A percentile compares a stretch with the other conserved stretches of the same genome.
phyloP scores from a whole-genome alignment of 2,113 vertebrate species.

The Bos taurus region ARS-UCD2.0 NC_037332.1:42470001-42470500 shows the following conservation, averaged over 20 bases:
- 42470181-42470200: neutral
- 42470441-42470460: neutral
- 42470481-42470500: neutral
- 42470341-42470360: neutral
- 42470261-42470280: neutral
- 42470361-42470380: neutral
- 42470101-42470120: neutral
- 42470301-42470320: neutral
- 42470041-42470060: neutral
- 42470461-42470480: neutral
- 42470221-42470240: neutral
- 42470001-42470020: neutral
- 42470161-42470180: neutral
- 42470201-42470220: neutral
- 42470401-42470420: neutral
- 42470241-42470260: fast-evolving
- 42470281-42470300: neutral
- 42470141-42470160: neutral
- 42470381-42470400: neutral
- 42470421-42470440: neutral
- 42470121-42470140: neutral
- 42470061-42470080: neutral
- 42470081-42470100: neutral
- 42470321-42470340: neutral
- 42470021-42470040: neutral